A percentile compares a stretch with the other conserved stretches of the same genome.
Evolutionary conservation across 1,140 invertebrate genomes (phyloP).

Genomic region (Fopius arisanus): DNA sequence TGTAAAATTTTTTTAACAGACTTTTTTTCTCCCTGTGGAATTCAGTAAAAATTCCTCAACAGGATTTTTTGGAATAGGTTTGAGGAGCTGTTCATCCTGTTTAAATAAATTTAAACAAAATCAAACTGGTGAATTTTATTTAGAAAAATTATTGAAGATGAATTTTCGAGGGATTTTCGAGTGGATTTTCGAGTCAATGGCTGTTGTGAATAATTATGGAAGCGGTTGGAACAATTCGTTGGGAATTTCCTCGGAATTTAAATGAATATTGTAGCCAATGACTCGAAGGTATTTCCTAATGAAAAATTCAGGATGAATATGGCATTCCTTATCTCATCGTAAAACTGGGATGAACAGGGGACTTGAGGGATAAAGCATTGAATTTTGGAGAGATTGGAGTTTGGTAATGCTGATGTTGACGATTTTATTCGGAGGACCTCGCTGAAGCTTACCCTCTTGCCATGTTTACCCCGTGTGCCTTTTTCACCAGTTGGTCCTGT

Average conservation of each 20-base stretch:
- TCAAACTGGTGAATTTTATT: no score
- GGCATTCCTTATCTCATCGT: neutral
- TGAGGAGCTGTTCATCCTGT: no score
- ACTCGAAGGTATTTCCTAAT: neutral
- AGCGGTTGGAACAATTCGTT: no score
- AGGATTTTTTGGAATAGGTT: no score
- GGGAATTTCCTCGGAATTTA: neutral
- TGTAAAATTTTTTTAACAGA: no score
- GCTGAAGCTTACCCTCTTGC: conserved; percentile 81
- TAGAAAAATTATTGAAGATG: no score
- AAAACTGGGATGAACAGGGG: neutral
- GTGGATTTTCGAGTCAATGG: no score
- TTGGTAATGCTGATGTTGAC: conserved; percentile 22
- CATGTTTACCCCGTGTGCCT: conserved; percentile 82
- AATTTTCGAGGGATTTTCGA: no score
- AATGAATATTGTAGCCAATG: neutral
- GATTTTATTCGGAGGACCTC: conserved; percentile 56
- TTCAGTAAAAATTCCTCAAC: no score
- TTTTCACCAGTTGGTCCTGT: conserved; percentile 78
- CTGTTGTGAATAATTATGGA: no score
- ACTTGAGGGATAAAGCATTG: neutral
- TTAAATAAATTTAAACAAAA: no score
- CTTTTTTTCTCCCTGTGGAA: no score
- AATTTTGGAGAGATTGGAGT: neutral
- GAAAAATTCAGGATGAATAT: neutral